These are phyloP conservation scores for Sinopyrophorus schimmeli DNA, from an alignment of 2,888 invertebrate genomes.

Conservation along the genomic window DNA sequence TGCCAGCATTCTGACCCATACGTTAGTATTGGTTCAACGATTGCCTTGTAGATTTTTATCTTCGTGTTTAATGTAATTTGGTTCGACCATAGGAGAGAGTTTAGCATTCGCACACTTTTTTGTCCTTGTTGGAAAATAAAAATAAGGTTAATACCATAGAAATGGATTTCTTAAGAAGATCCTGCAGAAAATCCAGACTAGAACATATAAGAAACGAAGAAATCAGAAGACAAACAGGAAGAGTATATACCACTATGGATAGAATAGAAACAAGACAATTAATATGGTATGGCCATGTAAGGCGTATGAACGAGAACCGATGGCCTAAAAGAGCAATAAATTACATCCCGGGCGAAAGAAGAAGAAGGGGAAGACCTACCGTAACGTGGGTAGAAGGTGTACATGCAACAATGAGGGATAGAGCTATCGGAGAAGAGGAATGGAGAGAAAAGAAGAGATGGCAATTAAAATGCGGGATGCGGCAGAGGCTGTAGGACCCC, in stretches of 20 bases:
- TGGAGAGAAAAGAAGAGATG: too few relatives aligned
- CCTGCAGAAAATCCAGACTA: not conserved
- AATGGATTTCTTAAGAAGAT: not conserved
- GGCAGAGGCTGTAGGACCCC: too few relatives aligned
- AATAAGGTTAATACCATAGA: not conserved
- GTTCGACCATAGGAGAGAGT: slow-evolving; percentile 1
- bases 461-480: too few relatives aligned
- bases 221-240: not conserved
- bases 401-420: too few relatives aligned
- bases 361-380: not conserved
- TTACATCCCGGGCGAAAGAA: not conserved
- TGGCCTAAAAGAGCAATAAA: not conserved
- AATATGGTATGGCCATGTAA: not conserved
- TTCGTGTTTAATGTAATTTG: slow-evolving; percentile 2
- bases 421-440: too few relatives aligned
- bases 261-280: not conserved
- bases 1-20: slow-evolving; percentile 5
- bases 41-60: slow-evolving; percentile 5
- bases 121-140: not conserved
- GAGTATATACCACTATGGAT: not conserved
- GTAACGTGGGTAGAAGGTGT: too few relatives aligned
- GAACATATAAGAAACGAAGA: not conserved
- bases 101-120: not conserved
- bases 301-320: not conserved
- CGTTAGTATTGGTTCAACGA: slow-evolving; percentile 4